Evolutionary conservation across 2,113 vertebrate genomes (phyloP), one percentile per base, ranked within the genome.

Genomic region (Dascyllus trimaculatus): DNA sequence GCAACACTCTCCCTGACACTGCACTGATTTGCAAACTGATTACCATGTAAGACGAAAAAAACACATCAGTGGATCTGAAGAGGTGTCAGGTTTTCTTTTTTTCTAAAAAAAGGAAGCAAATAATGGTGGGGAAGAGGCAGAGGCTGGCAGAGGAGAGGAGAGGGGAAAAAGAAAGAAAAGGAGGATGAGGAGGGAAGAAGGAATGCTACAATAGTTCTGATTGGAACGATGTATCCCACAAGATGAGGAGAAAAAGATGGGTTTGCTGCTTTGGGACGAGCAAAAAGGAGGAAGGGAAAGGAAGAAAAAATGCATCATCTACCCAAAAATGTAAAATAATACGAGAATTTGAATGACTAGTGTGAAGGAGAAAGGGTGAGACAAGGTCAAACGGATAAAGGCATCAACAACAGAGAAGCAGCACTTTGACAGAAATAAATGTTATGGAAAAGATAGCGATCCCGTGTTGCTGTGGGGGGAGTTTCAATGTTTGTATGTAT

Each of bases 1-100:
- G 83, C 86, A 84, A 88, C 82, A 74, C 81, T 92, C 84, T 88
- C 65, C 82, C 87, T 89, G 86, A 90, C 93, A 89, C 86, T 51
- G 90, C 83, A 80, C 92, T 93, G 93, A 94, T 94, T 92, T 93
- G 88, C 87, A 93, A 93, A 89, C 88, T 91, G 91, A 94, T 95
- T 93, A 92, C 85, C 81, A 78, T 85, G 72, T 83, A 75, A 81
- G 75, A 77, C 73, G 53, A 49, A 68, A 57, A 24, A 63, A 69
- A 77, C 21, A 64, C 68, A 80, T 73, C 49, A 32, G 62, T 59
- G 70, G 61, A 87, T 86, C 62, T 83, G 73, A 82, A 84, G 78
- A 74, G 40, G 73, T 82, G 80, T 85, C 70, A 61, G 29, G 3
- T 11, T 63, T 64, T 69, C 59, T 75, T 72, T 62, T 52, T 52